Evolutionary conservation across 1,140 invertebrate genomes (phyloP), one percentile per base, ranked within the genome.

Genomic region (Solenopsis fugax): DNA sequence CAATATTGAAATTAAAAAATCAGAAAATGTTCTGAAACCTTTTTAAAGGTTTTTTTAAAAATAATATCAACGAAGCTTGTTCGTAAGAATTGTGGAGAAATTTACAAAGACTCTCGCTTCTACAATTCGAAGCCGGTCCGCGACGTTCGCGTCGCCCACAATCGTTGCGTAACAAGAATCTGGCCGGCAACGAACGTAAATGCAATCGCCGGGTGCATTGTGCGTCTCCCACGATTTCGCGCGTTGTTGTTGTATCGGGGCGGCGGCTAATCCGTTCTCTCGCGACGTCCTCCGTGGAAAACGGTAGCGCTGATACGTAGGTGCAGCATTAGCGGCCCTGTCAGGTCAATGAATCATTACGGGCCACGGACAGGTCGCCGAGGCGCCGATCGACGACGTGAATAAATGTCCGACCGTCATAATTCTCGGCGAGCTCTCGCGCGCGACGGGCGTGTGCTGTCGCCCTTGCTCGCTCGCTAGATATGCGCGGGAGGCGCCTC

Each of bases 301-400:
- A 92, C 90, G 87, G 89, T 92, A 91, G 89, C 89, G 34, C 58
- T 84, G 50, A 76, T 67, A 89, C 90, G 89, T 91, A 87, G 89
- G 90, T 91, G 91, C 91, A 90, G 89, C 90, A 87, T 87, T 91
- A 89, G 88, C 76, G 81, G 75, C 16, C 56, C 84, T 88, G 89
- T 87, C 88, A 87, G 90, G 88, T 91, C 91, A 91, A 91, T 91
- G 91, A 92, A 91, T 92, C 91, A 92, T 92, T 91, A 92, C 85
- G 48, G 87, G 73, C 72, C 84, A 91, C 84, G 80, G 88, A 88
- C 82, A 91, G 85, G 88, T 91, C 87, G 82, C 81, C 78, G 64
- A 88, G 87, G 90, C 89, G 89, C 91, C 89, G 87, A 92, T 92
- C 91, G 91, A 89, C 81, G 86, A 88, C 89, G 90, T 87, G 89